Base-by-base conservation (phyloP, 1,140 invertebrate genomes). In the Amphibalanus amphitrite region DNA sequence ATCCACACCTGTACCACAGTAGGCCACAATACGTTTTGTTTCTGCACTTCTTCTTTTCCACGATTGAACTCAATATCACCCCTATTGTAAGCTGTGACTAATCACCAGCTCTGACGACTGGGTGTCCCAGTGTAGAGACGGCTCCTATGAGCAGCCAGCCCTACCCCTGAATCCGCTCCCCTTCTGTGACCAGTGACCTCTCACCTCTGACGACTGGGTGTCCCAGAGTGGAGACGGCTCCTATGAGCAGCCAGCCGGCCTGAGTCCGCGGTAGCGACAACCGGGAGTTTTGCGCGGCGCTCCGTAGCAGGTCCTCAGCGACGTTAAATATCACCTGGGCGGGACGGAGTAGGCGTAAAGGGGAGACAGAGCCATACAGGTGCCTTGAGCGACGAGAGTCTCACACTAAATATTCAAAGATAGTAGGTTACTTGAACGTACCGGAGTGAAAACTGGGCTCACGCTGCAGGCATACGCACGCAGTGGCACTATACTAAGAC, bases 231-330 rank as follows among this genome's bases (percentile, higher is more conserved):
- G 98, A 96, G 29, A 99, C 91, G 71, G 96, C 89, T 65, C 94
- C 95, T 77, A 99, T 93, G 28, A 99, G 82, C 28, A 98, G 84
- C 97, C 97, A 99, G 25, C 95, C 97, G 71, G 95, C 93, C 79
- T 96, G 92, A 59, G 95, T 97, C 79, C 95, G 86, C 78, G 95
- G 92, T 68, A 97, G 84, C 20, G 95, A 97, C 71, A 99, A 83
- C 72, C 95, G 86, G 80, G 93, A 95, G 81, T 95, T 98, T 82
- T 98, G 95, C 78, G 89, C 93, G n/a, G 97, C 96, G 75, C 93
- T 97, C 77, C 95, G 85, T 28, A 99, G 82, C 70, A 99, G 80
- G 79, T 99, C 96, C 83, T 99, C 97, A 29, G 95, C 96, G 59
- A 95, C 91, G 79, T 93, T 95, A 79, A 99, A 98, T 13, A 59